phyloP scores from a whole-genome alignment of 2,888 invertebrate genomes.

The Melangyna quadrimaculata region DNA sequence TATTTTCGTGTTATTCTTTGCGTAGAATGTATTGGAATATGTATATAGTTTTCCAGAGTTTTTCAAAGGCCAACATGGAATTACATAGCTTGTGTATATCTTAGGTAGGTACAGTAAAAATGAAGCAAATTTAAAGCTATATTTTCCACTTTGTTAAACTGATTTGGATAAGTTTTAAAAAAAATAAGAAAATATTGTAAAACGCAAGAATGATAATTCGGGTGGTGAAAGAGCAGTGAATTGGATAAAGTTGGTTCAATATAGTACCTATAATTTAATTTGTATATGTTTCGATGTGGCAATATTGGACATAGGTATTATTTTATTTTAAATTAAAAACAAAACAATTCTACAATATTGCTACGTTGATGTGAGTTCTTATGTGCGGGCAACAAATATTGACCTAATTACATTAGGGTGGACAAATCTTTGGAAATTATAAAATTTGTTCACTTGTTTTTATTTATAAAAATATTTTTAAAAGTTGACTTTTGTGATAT shows the following conservation, averaged over 20 bases:
- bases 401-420: too few relatives aligned
- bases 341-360: too few relatives aligned
- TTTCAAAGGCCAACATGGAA: neutral
- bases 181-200: neutral
- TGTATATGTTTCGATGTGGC: neutral
- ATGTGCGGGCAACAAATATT: too few relatives aligned
- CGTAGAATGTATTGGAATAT: conserved; percentile 40
- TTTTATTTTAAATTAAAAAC: neutral
- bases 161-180: neutral
- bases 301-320: neutral
- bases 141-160: conserved; percentile 12
- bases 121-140: neutral
- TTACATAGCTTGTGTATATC: neutral
- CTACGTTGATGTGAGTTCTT: too few relatives aligned
- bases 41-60: conserved; percentile 32
- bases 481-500: too few relatives aligned
- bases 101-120: neutral
- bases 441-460: too few relatives aligned
- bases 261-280: too few relatives aligned
- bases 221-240: neutral
- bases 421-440: too few relatives aligned
- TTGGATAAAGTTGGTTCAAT: neutral
- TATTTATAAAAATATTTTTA: too few relatives aligned
- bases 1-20: conserved; percentile 27
- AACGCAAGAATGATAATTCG: neutral